Conservation (phyloP, 1,140 invertebrate genomes). For the Aphis craccivora region DNA sequence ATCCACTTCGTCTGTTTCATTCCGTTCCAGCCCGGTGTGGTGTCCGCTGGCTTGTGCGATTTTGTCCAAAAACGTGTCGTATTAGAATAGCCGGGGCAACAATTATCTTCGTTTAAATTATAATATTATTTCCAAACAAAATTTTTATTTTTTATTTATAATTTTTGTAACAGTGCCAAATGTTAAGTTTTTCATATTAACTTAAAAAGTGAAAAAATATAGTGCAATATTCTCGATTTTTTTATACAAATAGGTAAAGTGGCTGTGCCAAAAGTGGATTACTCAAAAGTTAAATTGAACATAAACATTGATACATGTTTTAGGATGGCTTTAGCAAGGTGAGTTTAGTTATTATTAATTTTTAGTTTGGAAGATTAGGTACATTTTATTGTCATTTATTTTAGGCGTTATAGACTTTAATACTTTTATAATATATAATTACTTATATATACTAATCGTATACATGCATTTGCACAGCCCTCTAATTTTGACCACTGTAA, state of each 20-base stretch:
- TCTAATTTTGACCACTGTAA: constrained; percentile 36
- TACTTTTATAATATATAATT: not conserved
- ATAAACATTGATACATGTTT: constrained; percentile 58
- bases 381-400: not conserved
- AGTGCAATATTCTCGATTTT: constrained; percentile 47
- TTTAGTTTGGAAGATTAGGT: not conserved
- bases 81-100: constrained; percentile 35
- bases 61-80: constrained; percentile 41
- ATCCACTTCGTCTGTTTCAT: not conserved
- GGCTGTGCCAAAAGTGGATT: constrained; percentile 57
- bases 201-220: constrained; percentile 35
- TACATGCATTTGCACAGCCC: not conserved
- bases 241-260: constrained; percentile 33
- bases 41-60: constrained; percentile 29
- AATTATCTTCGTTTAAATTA: constrained; percentile 22
- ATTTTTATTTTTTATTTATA: constrained; percentile 26
- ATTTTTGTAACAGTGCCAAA: constrained; percentile 40
- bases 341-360: constrained; percentile 10
- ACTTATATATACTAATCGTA: not conserved
- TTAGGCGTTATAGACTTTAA: not conserved
- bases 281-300: constrained; percentile 57
- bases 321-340: constrained; percentile 57
- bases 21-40: constrained; percentile 57
- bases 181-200: constrained; percentile 30
- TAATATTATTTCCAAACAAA: not conserved